These are phyloP conservation scores for Phlogophora meticulosa DNA, from an alignment of 2,888 invertebrate genomes.

Conservation along the genomic window DNA sequence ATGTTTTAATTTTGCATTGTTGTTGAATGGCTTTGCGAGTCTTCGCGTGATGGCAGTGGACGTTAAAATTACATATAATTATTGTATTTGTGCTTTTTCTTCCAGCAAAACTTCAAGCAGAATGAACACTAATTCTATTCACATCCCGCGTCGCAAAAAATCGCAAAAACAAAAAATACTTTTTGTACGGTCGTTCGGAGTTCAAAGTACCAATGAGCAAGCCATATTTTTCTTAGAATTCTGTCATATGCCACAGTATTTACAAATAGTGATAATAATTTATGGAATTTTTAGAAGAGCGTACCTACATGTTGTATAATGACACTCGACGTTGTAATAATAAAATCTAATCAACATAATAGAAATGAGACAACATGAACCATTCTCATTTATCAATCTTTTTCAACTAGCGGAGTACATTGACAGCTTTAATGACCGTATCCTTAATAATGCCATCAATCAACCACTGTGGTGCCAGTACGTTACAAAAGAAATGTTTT, in stretches of 20 bases:
- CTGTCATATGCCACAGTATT: background rate
- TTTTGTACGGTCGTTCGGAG: slow-evolving; percentile 17
- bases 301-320: background rate
- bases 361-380: slow-evolving; percentile 26
- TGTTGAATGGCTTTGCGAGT: slow-evolving; percentile 5
- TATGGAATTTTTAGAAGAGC: background rate
- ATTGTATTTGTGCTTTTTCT: slow-evolving; percentile 32
- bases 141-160: slow-evolving; percentile 1
- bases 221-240: background rate
- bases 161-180: slow-evolving; percentile 6
- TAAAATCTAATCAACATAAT: slow-evolving; percentile 27
- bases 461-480: slow-evolving; percentile 27
- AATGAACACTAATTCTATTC: slow-evolving; percentile 43
- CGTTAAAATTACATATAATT: slow-evolving; percentile 42
- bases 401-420: slow-evolving; percentile 37
- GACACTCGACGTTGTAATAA: background rate
- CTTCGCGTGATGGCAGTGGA: slow-evolving; percentile 20
- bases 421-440: slow-evolving; percentile 38
- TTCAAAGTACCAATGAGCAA: slow-evolving; percentile 26
- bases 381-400: slow-evolving; percentile 49
- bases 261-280: background rate
- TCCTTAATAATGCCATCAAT: slow-evolving; percentile 52
- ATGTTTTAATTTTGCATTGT: slow-evolving; percentile 35
- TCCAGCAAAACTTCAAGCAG: slow-evolving; percentile 13
- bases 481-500: slow-evolving; percentile 52